Conservation (phyloP, 2,113 vertebrate genomes). For the Eolophus roseicapilla region DNA sequence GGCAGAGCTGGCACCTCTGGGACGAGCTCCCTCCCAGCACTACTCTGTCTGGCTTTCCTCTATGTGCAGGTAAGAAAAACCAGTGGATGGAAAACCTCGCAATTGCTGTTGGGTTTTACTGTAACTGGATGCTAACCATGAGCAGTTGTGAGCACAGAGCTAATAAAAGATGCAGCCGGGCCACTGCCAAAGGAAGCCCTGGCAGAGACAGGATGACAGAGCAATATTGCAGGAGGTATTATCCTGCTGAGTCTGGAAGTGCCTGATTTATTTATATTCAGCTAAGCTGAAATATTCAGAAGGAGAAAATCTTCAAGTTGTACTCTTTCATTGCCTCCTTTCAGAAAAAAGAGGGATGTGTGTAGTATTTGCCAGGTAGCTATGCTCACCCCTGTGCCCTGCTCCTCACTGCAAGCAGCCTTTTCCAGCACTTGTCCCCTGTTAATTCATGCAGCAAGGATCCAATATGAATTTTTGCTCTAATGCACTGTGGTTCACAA, state of each 20-base stretch:
- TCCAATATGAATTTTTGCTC: conserved; percentile 17
- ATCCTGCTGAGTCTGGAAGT: conserved; percentile 55
- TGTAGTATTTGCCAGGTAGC: not conserved
- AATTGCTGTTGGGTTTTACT: not conserved
- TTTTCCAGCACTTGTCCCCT: not conserved
- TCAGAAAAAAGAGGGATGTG: not conserved
- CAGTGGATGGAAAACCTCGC: not conserved
- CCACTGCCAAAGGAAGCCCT: not conserved
- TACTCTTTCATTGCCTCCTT: not conserved
- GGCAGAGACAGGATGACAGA: conserved; percentile 56
- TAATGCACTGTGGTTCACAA: conserved; percentile 29
- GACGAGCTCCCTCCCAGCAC: not conserved
- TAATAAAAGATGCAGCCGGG: not conserved
- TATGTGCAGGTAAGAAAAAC: not conserved
- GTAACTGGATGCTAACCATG: not conserved
- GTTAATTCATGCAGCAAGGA: conserved; percentile 37
- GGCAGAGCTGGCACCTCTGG: not conserved
- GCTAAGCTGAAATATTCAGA: conserved; percentile 37
- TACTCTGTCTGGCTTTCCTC: not conserved
- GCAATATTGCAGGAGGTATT: conserved; percentile 50
- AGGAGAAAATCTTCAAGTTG: not conserved
- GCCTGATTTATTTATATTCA: conserved; percentile 48
- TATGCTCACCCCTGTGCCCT: not conserved
- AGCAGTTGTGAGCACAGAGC: not conserved
- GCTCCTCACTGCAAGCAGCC: not conserved